These are phyloP conservation scores for Busseola fusca DNA, from an alignment of 2,888 invertebrate species.

Conservation along the genomic window DNA sequence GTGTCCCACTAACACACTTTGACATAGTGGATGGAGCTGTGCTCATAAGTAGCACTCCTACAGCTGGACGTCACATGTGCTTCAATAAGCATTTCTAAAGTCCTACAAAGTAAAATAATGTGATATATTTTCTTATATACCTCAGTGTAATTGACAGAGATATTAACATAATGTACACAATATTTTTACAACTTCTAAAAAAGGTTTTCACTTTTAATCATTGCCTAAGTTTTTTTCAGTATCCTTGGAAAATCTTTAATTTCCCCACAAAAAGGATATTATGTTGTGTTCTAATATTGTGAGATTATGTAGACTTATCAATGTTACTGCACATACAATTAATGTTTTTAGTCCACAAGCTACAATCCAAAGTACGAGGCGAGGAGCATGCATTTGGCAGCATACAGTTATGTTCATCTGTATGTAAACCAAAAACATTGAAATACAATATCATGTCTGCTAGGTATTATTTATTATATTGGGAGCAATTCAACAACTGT, in stretches of 20 bases:
- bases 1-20: conserved; percentile 33
- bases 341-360: conserved; percentile 66
- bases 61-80: conserved; percentile 48
- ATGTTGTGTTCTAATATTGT: conserved; percentile 39
- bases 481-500: conserved; percentile 21
- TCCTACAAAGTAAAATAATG: conserved; percentile 40
- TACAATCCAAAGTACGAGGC: conserved; percentile 68
- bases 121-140: conserved; percentile 40
- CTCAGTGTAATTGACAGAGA: conserved; percentile 23
- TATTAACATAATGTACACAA: conserved; percentile 20
- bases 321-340: conserved; percentile 60
- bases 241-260: conserved; percentile 40
- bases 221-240: conserved; percentile 22
- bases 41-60: conserved; percentile 38
- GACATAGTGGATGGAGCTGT: conserved; percentile 31
- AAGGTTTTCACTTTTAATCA: background rate
- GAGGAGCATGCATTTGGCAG: conserved; percentile 78
- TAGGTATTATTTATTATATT: conserved; percentile 22
- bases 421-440: conserved; percentile 67
- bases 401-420: conserved; percentile 76
- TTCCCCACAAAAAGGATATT: conserved; percentile 26
- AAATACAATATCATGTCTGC: conserved; percentile 42
- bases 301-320: conserved; percentile 46
- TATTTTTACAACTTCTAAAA: conserved; percentile 3
- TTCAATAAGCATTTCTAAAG: conserved; percentile 41